Base-by-base conservation (phyloP, 1,140 invertebrate species). In the Meloidogyne exigua region DNA sequence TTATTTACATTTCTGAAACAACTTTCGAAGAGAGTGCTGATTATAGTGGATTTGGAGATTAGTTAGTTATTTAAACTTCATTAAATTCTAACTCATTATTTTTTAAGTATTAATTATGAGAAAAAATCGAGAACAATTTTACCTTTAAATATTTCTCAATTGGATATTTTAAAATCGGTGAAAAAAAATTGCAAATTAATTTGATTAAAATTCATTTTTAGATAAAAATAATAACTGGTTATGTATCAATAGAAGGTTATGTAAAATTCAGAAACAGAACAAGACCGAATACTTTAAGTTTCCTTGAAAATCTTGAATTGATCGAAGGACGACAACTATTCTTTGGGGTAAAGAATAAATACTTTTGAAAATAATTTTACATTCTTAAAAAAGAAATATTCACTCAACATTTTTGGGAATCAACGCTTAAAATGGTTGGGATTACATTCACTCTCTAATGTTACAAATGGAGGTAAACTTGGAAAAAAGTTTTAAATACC, bases 361-460 rank as follows among this genome's bases (percentile, higher is more conserved):
- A n/a, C n/a, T 28, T 25, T 26, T 70, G 15, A 25, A 63, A 39
- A 39, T 25, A 21, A 21, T 23, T 18, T 71, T 66, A 18, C 11
- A 36, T 66, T 66, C 18, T 39, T 32, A 18, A 65, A 65, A 65
- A 26, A 81, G 62, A 84, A 84, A 65, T 83, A 39, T 68, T 23
- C 82, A 49, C 68, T 81, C n/a, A 81, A 77, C 21, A 70, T 81
- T 13, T 71, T 78, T 66, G 82, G 82, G 13, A 84, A 81, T 42
- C 15, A 39, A 25, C 21, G 84, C 15, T 36, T 81, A 42, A 63
- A 68, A 49, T 74, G 70, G 21, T 68, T 83, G 32, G 82, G 82
- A 5, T 72, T 81, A 44, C 69, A 49, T 23, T 84, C 82, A 13
- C 28, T 81, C 39, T 36, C 68, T 39, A 82, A 76, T 32, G 68